These are phyloP conservation scores for Mastomys natalensis DNA, from an alignment of 2,113 vertebrate species.

Conservation along the genomic window DNA sequence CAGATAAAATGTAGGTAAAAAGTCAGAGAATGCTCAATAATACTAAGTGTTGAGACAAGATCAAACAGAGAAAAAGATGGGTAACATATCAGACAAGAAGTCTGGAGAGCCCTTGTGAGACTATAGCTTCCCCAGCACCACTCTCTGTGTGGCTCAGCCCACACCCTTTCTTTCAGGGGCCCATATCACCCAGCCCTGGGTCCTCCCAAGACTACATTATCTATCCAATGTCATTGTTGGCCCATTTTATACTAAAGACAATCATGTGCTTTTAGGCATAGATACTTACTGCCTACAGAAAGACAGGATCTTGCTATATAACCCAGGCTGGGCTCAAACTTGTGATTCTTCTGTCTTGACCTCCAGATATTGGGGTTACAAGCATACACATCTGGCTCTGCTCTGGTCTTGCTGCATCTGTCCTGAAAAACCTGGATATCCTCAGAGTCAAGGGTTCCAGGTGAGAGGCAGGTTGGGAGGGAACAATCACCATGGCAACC, in stretches of 20 bases:
- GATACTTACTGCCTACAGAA: not conserved
- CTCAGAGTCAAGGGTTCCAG: not conserved
- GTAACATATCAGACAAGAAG: not conserved
- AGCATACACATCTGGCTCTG: not conserved
- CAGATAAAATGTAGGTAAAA: not conserved
- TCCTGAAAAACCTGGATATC: conserved; percentile 22
- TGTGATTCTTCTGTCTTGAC: not conserved
- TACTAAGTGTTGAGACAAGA: not conserved
- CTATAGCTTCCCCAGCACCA: not conserved
- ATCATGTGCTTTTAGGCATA: not conserved
- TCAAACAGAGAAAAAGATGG: not conserved
- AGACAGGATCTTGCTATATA: not conserved
- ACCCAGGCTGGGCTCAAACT: not conserved
- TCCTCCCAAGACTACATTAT: not conserved
- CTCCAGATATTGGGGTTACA: not conserved
- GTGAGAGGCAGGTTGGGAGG: not conserved
- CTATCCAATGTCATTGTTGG: not conserved
- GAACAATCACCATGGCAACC: conserved; percentile 47
- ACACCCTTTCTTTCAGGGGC: not conserved
- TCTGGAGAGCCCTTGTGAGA: not conserved
- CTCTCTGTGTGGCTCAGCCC: too few species aligned
- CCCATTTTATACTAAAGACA: not conserved
- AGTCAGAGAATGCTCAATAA: not conserved
- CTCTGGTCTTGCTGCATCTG: conserved; percentile 2
- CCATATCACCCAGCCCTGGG: not conserved